Base-by-base conservation (phyloP, 2,797 vertebrate genomes). In the Chaetophractus vellerosus region DNA sequence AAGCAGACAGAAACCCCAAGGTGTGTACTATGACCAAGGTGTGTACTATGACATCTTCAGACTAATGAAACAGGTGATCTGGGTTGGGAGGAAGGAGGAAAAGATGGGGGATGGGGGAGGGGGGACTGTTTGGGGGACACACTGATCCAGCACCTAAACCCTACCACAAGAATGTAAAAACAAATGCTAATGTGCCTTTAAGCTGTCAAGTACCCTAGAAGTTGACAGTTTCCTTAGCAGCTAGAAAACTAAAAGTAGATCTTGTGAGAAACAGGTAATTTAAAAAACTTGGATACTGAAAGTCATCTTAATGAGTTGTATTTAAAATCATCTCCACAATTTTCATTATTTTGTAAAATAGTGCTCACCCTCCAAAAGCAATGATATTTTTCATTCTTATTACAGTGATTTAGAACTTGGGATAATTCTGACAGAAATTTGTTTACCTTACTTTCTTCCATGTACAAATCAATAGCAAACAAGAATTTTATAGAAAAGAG, bases 321-420 rank as follows among this genome's bases (percentile, higher is more conserved):
- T n/a, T 76, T 92, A 78, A 90, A 96, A 88, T 90, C 18, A 87
- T 71, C 41, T 95, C 71, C 41, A 76, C 36, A 45, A 45, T 33
- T 93, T 80, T 80, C 59, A 89, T 91, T 91, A 84, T 88, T 93
- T 93, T 71, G 6, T 72, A 88, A 96, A 85, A 79, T 2, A 88
- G 11, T 23, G 18, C 63, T 75, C 78, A 57, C 10, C 9, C 81
- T 11, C 21, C 31, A 52, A 52, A 52, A 52, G 50, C 50, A 52
- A 52, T 52, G 12, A 28, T 63, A 63, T 6, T 63, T 63, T 63
- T 31, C 28, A 31, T 31, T 63, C 50, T 52, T 52, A 52, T 38
- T 38, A 52, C 15, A 16, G 50, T 63, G 11, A 31, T 31, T 31
- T 12, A 10, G 26, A 31, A 74, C 23, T 48, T 74, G 41, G 28